Base-by-base conservation (phyloP, 1,140 invertebrate species). In the Sitobion miscanthi region DNA sequence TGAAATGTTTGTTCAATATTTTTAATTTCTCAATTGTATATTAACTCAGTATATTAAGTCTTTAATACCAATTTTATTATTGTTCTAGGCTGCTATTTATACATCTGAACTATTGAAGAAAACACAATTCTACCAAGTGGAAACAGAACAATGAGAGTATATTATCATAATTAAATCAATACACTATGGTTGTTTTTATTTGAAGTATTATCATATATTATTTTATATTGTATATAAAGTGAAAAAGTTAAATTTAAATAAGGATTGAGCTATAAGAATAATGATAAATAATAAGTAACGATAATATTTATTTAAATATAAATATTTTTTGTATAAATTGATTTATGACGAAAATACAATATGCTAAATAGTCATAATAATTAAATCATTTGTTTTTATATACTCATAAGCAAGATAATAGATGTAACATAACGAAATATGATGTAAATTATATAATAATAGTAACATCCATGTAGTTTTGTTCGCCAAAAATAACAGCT, bases 31-130 rank as follows among this genome's bases (percentile, higher is more conserved):
- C 4, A n/a, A 57, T 57, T 62, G 54, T 62, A 11, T 9, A 62
- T 62, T 69, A 14, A 21, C 30, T 30, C 57, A 30, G 8, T 62
- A 30, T 30, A 69, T 69, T 69, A 69, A 62, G 62, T n/a, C 3
- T 69, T 69, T n/a, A 30, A 69, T 14, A 30, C 0, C 9, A 23
- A 85, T 3, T 45, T 85, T 85, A 45, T 45, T 30, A 38, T 30
- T 54, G 25, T 62, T 90, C 21, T 85, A 93, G 91, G 91, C 91
- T 42, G 91, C 91, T 38, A 30, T 52, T 25, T 85, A 42, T 85
- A 42, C 91, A 52, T 93, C 91, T 42, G 91, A 93, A 57, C 11
- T 85, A 85, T 30, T 93, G 47, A 85, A 54, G 21, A 54, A 30
- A 93, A 85, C 91, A 42, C 47, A 57, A 42, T 85, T 93, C 17